Evolutionary conservation across 2,888 invertebrate species (phyloP), one percentile per base, ranked within the genome.

Genomic region (Odontomyia ornata): DNA sequence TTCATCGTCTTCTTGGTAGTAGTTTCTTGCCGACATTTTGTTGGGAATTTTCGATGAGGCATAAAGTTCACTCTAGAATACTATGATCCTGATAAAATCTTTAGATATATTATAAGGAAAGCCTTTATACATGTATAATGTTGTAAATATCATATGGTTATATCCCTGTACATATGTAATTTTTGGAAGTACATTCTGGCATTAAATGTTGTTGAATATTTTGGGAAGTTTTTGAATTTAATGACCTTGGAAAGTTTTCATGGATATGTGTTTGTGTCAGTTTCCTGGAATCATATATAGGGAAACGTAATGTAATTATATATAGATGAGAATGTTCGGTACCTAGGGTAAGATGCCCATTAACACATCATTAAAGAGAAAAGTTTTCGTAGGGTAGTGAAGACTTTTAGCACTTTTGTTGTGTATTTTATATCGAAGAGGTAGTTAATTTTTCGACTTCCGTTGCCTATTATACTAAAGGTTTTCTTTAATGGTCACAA

Each of bases 211-310:
- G 21, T 23, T 1, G 5, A 60, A n/a, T n/a, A n/a, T n/a, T 60
- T 60, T 23, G 11, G 15, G 25, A 43, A 18, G 60, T 57, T 73
- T 36, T 73, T 18, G 60, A 57, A 57, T 73, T 73, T 73, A 73
- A 73, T 73, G 73, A 73, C 73, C 73, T 73, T 73, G 73, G 73
- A 73, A 60, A 73, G 36, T 43, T 73, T 73, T 73, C 21, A 43
- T 36, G 36, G 71, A 47, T 36, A 36, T 36, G 3, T 9, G 36
- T 36, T 3, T 36, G 36, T 5, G 36, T 36, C 9, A n/a, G n/a
- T n/a, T n/a, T n/a, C n/a, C 5, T 36, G 36, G 5, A 36, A 36
- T 36, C 36, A 36, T 36, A 5, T 36, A 36, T 36, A 9, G 9
- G 36, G 36, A 36, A 36, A 36, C 9, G 36, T 5, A 36, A 36